Conservation (phyloP, 2,888 invertebrate species). For the Eledone cirrhosa region DNA sequence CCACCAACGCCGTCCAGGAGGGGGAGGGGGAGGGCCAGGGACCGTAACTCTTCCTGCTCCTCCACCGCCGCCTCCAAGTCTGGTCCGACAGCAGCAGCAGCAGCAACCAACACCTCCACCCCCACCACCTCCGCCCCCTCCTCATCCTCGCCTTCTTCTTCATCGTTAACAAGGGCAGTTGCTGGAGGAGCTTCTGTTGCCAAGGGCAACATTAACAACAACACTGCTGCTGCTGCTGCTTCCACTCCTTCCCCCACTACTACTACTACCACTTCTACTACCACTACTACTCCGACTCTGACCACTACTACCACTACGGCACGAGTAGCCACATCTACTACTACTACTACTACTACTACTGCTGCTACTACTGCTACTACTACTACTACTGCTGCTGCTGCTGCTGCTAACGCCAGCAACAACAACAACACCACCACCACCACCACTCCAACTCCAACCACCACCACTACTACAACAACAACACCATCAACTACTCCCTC, state of each 20-base stretch:
- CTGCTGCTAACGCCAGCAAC: slow-evolving; percentile 26
- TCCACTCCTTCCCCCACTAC: background rate
- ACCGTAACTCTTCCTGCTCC: background rate
- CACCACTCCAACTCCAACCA: slow-evolving; percentile 25
- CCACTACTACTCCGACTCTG: slow-evolving; percentile 28
- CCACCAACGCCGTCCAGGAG: slow-evolving; percentile 22
- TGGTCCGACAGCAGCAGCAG: slow-evolving; percentile 13
- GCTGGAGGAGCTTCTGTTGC: background rate
- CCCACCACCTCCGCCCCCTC: slow-evolving; percentile 16
- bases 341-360: slow-evolving; percentile 30
- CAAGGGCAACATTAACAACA: background rate
- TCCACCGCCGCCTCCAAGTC: background rate
- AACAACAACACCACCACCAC: slow-evolving; percentile 25
- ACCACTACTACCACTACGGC: slow-evolving; percentile 28
- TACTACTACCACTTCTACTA: slow-evolving; percentile 27
- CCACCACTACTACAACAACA: slow-evolving; percentile 30
- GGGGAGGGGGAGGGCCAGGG: slow-evolving; percentile 16
- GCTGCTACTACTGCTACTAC: slow-evolving; percentile 28
- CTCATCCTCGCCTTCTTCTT: slow-evolving; percentile 16
- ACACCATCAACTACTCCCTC: slow-evolving; percentile 17
- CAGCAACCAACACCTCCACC: slow-evolving; percentile 25
- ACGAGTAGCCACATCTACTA: slow-evolving; percentile 18
- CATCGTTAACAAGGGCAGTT: slow-evolving; percentile 28
- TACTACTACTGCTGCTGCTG: slow-evolving; percentile 25
- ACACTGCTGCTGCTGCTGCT: background rate